A percentile compares a stretch with the other conserved stretches of the same genome.
Evolutionary conservation across 2,113 vertebrate species (phyloP).

Genomic region (Vulpes ferrilata): DNA sequence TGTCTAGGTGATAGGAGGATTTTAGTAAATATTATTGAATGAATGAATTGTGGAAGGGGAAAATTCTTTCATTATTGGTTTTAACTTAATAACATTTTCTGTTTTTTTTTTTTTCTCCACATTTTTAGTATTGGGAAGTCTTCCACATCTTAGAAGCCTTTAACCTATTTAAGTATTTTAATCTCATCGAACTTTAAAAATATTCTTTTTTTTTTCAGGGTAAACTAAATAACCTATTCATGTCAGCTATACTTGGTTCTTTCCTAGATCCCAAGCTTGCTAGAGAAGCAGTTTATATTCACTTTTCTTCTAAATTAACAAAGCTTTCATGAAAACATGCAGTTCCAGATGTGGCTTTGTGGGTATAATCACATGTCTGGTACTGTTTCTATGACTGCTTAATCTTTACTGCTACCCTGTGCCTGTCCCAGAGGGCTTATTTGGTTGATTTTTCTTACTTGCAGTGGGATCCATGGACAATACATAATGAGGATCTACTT

Average conservation of each 20-base stretch:
- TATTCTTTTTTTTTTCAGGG: not conserved
- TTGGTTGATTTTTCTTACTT: not conserved
- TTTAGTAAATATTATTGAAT: constrained; percentile 37
- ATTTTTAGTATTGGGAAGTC: not conserved
- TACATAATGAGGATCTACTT: not conserved
- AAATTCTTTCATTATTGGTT: not conserved
- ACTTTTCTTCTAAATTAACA: constrained; percentile 48
- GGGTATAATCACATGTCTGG: not conserved
- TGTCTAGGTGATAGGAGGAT: not conserved
- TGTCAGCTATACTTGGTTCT: constrained; percentile 24
- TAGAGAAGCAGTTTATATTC: constrained; percentile 16
- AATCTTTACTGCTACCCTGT: not conserved
- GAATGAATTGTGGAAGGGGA: constrained; percentile 4
- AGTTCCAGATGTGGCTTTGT: not conserved
- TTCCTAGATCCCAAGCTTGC: not conserved
- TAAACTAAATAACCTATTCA: constrained; percentile 12
- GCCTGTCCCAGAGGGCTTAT: not conserved
- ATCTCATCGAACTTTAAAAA: constrained; percentile 30
- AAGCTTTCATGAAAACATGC: not conserved
- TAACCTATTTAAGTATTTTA: not conserved
- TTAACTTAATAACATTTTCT: constrained; percentile 14
- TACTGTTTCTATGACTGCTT: not conserved
- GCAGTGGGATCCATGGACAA: not conserved
- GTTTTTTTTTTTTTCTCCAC: not conserved
- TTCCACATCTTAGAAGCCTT: constrained; percentile 11